Base-by-base conservation (phyloP, 2,797 vertebrate genomes). In the Ctenopoma kingsleyae region DNA sequence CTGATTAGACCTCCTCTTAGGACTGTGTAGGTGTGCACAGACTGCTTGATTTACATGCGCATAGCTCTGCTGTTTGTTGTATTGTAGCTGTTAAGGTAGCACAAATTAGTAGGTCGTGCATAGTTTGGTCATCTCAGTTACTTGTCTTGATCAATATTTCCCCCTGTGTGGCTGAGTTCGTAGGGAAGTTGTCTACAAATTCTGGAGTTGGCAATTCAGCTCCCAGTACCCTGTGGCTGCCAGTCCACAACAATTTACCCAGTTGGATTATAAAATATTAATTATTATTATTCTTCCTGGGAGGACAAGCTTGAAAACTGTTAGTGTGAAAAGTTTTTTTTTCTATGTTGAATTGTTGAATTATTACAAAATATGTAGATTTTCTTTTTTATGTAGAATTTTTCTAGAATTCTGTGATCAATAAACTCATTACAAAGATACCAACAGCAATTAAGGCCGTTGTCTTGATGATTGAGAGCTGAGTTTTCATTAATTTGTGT, bases 1-100 rank as follows among this genome's bases (percentile, higher is more conserved):
- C 49, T 49, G 72, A 88, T 85, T 66, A 75, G 65, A 47, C 63
- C 78, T 67, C 72, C 78, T 84, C 76, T 85, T 63, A 72, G 82
- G 82, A 65, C 76, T 74, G 72, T 68, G 82, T 83, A 62, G 84
- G 80, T 22, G 67, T 58, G 52, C 46, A 59, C 78, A 72, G 69
- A 60, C 74, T 66, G 55, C 30, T 55, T 56, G 60, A 64, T 83
- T 76, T 73, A 78, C 75, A 76, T 71, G 63, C 64, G 65, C 63
- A 63, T 80, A 60, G 43, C 69, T 74, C 44, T 69, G 16, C 43
- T 38, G 38, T 68, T 49, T 53, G 61, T 38, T 67, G 57, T 65
- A 46, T 55, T 80, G 70, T 73, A 62, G 65, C 19, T 67, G 30
- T 67, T 62, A 6, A 2, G 13, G 19, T 2, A 62, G 13, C 27